These are phyloP conservation scores for Eupithecia subfuscata DNA, from an alignment of 2,888 invertebrate genomes.

Conservation along the genomic window DNA sequence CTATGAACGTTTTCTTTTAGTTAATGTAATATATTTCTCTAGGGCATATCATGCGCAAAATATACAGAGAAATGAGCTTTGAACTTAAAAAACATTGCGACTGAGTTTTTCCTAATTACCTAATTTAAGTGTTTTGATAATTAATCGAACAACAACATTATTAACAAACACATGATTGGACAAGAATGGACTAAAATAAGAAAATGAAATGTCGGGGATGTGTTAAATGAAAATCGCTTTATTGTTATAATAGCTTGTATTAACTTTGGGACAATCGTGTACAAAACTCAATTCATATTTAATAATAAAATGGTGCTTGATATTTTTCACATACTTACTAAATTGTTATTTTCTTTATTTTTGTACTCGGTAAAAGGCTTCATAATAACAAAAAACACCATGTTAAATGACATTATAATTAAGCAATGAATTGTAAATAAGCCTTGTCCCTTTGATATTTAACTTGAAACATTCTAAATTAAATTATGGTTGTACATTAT, in stretches of 20 bases:
- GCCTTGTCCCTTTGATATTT: slow-evolving; percentile 6
- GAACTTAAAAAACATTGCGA: slow-evolving; percentile 56
- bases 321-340: not conserved
- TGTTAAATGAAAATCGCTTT: slow-evolving; percentile 43
- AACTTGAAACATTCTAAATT: slow-evolving; percentile 18
- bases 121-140: not conserved
- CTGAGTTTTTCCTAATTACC: slow-evolving; percentile 58
- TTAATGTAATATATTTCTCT: not conserved
- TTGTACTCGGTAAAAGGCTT: slow-evolving; percentile 19
- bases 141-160: not conserved
- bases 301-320: slow-evolving; percentile 28
- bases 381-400: not conserved
- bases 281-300: slow-evolving; percentile 24
- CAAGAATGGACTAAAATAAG: not conserved
- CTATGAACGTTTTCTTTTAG: not conserved
- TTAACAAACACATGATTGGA: not conserved
- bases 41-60: not conserved
- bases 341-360: slow-evolving; percentile 14
- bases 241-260: slow-evolving; percentile 36
- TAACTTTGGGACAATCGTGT: slow-evolving; percentile 28
- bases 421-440: not conserved
- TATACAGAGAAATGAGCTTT: slow-evolving; percentile 54
- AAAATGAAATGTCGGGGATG: slow-evolving; percentile 25
- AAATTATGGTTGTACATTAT: slow-evolving; percentile 67
- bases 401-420: not conserved